Percentiles rank a stretch among this genome's conserved stretches.
phyloP scores from a whole-genome alignment of 2,797 vertebrate species.

The Hylomyscus alleni region DNA sequence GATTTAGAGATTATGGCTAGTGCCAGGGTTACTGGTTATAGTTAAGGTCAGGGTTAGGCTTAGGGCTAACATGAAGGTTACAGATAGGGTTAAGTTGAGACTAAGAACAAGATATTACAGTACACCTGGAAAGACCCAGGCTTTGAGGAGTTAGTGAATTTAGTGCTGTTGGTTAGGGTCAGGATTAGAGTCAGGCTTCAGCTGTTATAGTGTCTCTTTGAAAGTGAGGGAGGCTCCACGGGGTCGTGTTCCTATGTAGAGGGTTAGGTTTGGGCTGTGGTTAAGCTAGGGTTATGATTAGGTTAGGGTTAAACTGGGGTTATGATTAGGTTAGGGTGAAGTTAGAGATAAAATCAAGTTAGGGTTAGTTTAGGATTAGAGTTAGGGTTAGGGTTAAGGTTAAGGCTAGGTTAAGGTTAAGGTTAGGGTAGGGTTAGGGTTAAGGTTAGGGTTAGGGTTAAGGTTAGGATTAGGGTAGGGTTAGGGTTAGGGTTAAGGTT shows the following conservation, averaged over 20 bases:
- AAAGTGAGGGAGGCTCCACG: not conserved
- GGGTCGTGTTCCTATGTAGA: not conserved
- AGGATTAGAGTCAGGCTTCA: not conserved
- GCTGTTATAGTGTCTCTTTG: not conserved
- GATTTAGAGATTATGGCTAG: not conserved
- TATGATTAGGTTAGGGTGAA: not conserved
- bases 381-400: not conserved
- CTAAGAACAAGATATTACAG: not conserved
- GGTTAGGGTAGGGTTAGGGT: not conserved
- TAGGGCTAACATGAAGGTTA: not conserved
- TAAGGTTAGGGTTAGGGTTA: not conserved
- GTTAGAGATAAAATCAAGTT: not conserved
- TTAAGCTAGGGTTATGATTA: not conserved
- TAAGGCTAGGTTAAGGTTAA: not conserved
- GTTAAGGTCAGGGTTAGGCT: not conserved
- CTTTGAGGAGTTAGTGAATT: not conserved
- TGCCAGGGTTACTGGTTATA: not conserved
- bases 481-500: not conserved
- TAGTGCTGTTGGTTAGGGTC: not conserved
- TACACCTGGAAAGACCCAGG: not conserved
- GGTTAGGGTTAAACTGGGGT: not conserved
- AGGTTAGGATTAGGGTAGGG: not conserved
- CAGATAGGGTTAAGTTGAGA: not conserved
- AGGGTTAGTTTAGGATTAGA: not conserved
- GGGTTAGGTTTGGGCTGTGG: not conserved